Percentiles rank a stretch among this genome's conserved stretches.
Evolutionary conservation across 2,113 vertebrate genomes (phyloP).

Genomic region (Neotoma lepida): DNA sequence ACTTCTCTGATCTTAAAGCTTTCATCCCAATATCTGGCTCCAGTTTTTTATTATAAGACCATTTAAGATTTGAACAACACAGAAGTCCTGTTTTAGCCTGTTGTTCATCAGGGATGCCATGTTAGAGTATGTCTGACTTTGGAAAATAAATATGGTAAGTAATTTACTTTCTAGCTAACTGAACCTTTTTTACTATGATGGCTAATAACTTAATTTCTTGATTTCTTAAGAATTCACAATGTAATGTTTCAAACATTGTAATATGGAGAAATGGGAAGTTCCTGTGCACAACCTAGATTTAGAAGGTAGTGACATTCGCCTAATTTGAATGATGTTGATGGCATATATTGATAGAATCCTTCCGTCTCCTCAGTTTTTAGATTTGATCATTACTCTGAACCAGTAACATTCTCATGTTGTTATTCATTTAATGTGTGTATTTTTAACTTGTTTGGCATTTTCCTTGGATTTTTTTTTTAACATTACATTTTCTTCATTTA

Average conservation of each 20-base stretch:
- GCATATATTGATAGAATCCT: not conserved
- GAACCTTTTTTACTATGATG: conserved; percentile 6
- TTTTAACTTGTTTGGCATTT: not conserved
- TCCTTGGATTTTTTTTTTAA: not conserved
- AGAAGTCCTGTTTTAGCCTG: not conserved
- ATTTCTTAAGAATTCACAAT: not conserved
- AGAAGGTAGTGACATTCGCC: not conserved
- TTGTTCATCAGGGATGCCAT: not conserved
- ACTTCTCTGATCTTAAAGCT: too few species aligned
- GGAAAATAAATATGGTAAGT: not conserved
- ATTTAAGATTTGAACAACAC: too few species aligned
- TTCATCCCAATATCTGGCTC: too few species aligned
- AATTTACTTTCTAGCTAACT: not conserved
- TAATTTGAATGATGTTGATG: not conserved
- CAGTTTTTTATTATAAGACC: too few species aligned
- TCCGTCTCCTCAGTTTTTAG: not conserved
- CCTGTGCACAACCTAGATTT: not conserved
- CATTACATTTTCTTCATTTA: not conserved
- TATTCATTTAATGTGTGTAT: not conserved
- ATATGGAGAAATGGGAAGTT: not conserved
- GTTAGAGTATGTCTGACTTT: not conserved
- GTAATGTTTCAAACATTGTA: not conserved
- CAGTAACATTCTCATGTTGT: not conserved
- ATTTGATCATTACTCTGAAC: not conserved
- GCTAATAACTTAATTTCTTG: not conserved